Evolutionary conservation across 2,113 vertebrate genomes (phyloP).

Genomic region (Vombatus ursinus): DNA sequence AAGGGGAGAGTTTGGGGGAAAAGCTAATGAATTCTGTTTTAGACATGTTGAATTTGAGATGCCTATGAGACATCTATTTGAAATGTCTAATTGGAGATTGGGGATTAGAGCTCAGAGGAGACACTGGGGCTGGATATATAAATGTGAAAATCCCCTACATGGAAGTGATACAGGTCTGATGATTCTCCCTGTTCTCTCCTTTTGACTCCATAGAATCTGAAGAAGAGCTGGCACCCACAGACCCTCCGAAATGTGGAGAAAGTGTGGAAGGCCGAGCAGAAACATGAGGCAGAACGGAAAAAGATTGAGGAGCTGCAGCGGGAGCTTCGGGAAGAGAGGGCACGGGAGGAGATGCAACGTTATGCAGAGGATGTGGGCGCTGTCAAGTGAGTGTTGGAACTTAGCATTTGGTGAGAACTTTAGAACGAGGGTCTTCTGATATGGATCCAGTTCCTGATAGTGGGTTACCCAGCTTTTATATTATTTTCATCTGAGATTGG

Average conservation of each 20-base stretch:
- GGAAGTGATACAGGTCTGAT: background rate
- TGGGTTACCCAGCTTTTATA: background rate
- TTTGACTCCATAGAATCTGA: constrained; percentile 88
- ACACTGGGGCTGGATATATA: background rate
- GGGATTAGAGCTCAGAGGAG: background rate
- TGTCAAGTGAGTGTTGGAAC: constrained; percentile 86
- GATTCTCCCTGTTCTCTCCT: accelerated
- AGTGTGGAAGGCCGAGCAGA: constrained; percentile 99
- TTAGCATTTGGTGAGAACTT: background rate
- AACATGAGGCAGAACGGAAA: constrained; percentile 92
- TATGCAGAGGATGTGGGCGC: constrained; percentile 93
- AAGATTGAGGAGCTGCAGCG: constrained; percentile 98
- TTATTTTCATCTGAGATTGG: background rate
- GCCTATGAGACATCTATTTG: background rate
- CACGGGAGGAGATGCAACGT: constrained; percentile 95
- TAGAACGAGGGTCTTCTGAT: background rate
- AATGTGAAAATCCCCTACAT: background rate
- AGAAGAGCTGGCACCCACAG: constrained; percentile 99
- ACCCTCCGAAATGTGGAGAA: constrained; percentile 98
- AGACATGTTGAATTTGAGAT: background rate
- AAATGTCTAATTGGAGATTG: background rate
- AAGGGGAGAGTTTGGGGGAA: background rate
- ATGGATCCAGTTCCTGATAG: background rate
- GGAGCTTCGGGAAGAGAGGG: constrained; percentile 94
- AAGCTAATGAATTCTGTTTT: background rate